A percentile compares a stretch with the other conserved stretches of the same genome.
Evolutionary conservation across 2,888 invertebrate species (phyloP).

Genomic region (Caenorhabditis japonica): DNA sequence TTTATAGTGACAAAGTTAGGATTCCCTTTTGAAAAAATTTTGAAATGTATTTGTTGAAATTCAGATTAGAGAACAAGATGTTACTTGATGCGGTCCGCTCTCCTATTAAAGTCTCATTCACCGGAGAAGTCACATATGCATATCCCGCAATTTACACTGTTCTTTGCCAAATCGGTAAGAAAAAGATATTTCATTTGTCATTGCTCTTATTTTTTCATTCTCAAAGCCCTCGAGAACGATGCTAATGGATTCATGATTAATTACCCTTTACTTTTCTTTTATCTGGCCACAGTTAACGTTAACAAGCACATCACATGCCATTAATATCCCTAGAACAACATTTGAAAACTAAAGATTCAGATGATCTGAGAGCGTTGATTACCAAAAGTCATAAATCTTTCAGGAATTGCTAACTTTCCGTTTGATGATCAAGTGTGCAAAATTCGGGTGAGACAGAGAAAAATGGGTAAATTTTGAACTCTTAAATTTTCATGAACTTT

Average conservation of each 20-base stretch:
- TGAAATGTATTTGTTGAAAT: too few species aligned
- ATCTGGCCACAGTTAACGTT: slow-evolving; percentile 9
- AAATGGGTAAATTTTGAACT: too few species aligned
- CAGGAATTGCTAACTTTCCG: slow-evolving; percentile 67
- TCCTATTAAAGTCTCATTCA: slow-evolving; percentile 62
- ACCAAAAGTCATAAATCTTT: slow-evolving; percentile 19
- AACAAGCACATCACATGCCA: slow-evolving; percentile 18
- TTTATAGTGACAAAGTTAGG: too few species aligned
- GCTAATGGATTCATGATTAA: slow-evolving; percentile 44
- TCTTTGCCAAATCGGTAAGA: slow-evolving; percentile 64
- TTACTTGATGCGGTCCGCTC: slow-evolving; percentile 66
- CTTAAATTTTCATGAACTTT: slow-evolving; percentile 15
- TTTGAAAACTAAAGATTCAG: too few species aligned
- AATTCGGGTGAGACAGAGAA: slow-evolving; percentile 50
- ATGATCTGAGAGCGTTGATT: slow-evolving; percentile 1
- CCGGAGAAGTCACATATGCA: slow-evolving; percentile 65
- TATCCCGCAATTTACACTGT: slow-evolving; percentile 71
- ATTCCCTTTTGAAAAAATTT: neutral
- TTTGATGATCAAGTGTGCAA: slow-evolving; percentile 70
- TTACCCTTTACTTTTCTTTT: slow-evolving; percentile 9
- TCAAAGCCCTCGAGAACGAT: too few species aligned
- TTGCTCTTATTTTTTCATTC: neutral
- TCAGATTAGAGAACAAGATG: slow-evolving; percentile 66
- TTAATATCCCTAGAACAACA: slow-evolving; percentile 45
- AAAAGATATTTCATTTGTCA: neutral